Evolutionary conservation across 1,140 invertebrate genomes (phyloP), one percentile per base, ranked within the genome.

Genomic region (Aphelenchoides fujianensis): DNA sequence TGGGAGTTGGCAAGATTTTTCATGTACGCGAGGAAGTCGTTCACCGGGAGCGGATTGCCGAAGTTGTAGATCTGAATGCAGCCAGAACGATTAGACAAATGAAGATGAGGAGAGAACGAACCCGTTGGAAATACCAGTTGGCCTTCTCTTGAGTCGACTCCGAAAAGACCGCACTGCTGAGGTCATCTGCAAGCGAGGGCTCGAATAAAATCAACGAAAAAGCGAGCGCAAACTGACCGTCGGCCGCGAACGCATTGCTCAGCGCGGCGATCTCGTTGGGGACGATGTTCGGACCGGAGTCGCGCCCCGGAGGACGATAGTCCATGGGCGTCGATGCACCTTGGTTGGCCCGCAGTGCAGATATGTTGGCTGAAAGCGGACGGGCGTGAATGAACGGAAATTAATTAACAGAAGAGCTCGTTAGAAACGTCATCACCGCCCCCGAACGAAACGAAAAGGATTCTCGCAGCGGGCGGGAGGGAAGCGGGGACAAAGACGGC

Each of bases 61-160:
- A 36, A 63, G 32, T 74, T 54, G 67, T 81, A 78, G n/a, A 78
- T 78, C 74, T 78, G 16, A 34, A 70, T 23, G 3, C 23, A 71
- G 41, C 23, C 16, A 74, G 19, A 74, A 59, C 27, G n/a, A n/a
- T n/a, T n/a, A n/a, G n/a, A 16, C 41, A 16, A 71, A 19, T 57
- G 1, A 53, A 66, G 63, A 41, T 3, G 28, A 76, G 3, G 28
- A 19, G 41, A 76, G 74, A 37, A 23, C 2, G 5, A 12, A 76
- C 76, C 32, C 63, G 69, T 71, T 79, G 77, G 53, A 78, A 78
- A 52, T 78, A 78, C 1, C 53, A 69, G 53, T 78, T 78, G 2
- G 76, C 76, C 62, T 81, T 62, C 59, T 80, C 74, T 66, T 78
- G 76, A 12, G 79, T 72, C 9, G 67, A 73, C 7, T 78, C 74